Evolutionary conservation across 2,113 vertebrate species (phyloP).

Genomic region (Abramis brama): DNA sequence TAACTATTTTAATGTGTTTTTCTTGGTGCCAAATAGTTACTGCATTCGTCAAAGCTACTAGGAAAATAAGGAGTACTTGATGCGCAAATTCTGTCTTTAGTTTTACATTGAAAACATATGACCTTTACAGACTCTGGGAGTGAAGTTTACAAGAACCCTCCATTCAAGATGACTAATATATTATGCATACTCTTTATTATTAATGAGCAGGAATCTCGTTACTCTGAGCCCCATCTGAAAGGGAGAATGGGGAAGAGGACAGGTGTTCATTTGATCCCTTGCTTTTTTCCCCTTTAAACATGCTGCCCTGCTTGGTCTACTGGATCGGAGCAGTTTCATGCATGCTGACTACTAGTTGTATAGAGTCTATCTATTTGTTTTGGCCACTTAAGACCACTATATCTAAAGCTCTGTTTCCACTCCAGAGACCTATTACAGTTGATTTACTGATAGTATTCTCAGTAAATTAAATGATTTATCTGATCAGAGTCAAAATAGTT

Average conservation of each 20-base stretch:
- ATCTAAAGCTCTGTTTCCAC: constrained; percentile 53
- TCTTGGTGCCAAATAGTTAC: background rate
- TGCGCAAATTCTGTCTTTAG: background rate
- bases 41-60: background rate
- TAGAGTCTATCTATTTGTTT: constrained; percentile 18
- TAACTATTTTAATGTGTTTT: background rate
- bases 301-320: constrained; percentile 16
- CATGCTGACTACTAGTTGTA: background rate
- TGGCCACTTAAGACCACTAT: constrained; percentile 6
- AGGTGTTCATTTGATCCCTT: constrained; percentile 49
- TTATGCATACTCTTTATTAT: constrained; percentile 80
- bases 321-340: constrained; percentile 14
- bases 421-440: background rate
- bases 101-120: constrained; percentile 26
- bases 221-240: constrained; percentile 66
- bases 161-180: constrained; percentile 66
- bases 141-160: constrained; percentile 52
- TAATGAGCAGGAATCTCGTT: constrained; percentile 76
- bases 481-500: background rate
- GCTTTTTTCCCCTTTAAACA: constrained; percentile 34
- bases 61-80: background rate
- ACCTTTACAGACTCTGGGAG: constrained; percentile 49
- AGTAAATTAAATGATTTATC: background rate
- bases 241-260: constrained; percentile 59
- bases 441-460: background rate